Evolutionary conservation across 1,140 invertebrate genomes (phyloP), one percentile per base, ranked within the genome.

Genomic region (Pseudomyrmex concolor): DNA sequence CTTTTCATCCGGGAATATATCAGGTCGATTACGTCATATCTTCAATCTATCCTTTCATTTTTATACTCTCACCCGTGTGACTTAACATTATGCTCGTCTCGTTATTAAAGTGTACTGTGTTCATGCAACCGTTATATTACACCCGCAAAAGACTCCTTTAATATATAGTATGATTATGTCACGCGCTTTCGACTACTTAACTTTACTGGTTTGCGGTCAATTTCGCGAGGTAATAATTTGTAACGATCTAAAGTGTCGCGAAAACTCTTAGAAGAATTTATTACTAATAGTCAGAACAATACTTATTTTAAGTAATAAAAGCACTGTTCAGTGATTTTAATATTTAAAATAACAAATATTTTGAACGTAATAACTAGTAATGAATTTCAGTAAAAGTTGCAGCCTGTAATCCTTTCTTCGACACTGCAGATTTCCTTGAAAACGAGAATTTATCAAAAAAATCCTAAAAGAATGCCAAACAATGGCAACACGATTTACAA

Each of bases 141-240:
- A 17, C 13, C 15, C 60, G 19, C 59, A 9, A 55, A 77, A 19
- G 22, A 34, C 34, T 13, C 45, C 45, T 17, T 17, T 48, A 22
- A 8, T 17, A 15, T 17, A 15, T 81, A 81, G 71, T 84, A 81
- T 59, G 2, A 68, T 84, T 84, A 84, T 81, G 76, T 81, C 83
- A 84, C 10, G 63, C 2, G 19, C 17, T 78, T 78, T 74, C 17
- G 66, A 81, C 43, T 43, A 22, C 19, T 82, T 81, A n/a, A 59
- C 10, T 19, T 9, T 48, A 2, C 50, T 48, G 43, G 8, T 50
- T 55, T 15, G 1, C 34, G 12, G 17, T 13, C 15, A 7, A 64
- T 45, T 25, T 51, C 48, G 10, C 66, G 9, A 34, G 34, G 0
- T 34, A 34, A 34, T 34, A 34, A 34, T 34, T 34, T 25, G 7